These are phyloP conservation scores for Camponotus pennsylvanicus DNA, from an alignment of 1,140 invertebrate species.

Conservation along the genomic window DNA sequence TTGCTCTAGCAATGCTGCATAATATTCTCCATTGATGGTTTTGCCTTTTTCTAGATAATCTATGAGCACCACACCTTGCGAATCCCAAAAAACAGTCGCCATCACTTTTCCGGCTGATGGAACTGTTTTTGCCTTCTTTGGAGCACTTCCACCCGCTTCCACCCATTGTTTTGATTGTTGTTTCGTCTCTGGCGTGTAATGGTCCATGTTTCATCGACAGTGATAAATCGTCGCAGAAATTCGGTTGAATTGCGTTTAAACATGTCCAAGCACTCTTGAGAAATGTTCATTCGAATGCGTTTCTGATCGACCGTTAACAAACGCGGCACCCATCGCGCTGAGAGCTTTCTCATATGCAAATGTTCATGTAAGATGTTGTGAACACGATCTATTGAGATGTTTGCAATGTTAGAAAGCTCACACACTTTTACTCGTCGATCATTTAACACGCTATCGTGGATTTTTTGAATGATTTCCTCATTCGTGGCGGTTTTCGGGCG, in stretches of 20 bases:
- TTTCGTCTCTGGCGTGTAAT: background rate
- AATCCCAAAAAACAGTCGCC: slow-evolving; percentile 7
- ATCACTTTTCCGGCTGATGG: background rate
- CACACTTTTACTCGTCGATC: background rate
- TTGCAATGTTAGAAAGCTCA: background rate
- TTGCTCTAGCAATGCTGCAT: background rate
- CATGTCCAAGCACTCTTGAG: too few species aligned
- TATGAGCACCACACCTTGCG: background rate
- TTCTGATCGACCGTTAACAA: too few species aligned
- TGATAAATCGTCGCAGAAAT: too few species aligned
- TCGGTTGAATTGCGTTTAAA: too few species aligned
- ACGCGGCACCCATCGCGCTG: too few species aligned
- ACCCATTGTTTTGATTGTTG: background rate
- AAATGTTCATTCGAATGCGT: too few species aligned
- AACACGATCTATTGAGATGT: background rate
- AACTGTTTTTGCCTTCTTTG: slow-evolving; percentile 3
- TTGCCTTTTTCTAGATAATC: background rate
- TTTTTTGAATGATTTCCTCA: too few species aligned
- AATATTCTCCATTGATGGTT: slow-evolving; percentile 2
- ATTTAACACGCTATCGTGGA: too few species aligned
- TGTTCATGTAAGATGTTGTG: too few species aligned
- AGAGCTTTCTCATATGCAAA: too few species aligned
- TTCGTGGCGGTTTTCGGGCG: too few species aligned
- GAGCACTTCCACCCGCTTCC: background rate
- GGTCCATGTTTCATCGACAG: too few species aligned